Conservation (phyloP, 1,140 invertebrate genomes). For the Papilio helenus region DNA sequence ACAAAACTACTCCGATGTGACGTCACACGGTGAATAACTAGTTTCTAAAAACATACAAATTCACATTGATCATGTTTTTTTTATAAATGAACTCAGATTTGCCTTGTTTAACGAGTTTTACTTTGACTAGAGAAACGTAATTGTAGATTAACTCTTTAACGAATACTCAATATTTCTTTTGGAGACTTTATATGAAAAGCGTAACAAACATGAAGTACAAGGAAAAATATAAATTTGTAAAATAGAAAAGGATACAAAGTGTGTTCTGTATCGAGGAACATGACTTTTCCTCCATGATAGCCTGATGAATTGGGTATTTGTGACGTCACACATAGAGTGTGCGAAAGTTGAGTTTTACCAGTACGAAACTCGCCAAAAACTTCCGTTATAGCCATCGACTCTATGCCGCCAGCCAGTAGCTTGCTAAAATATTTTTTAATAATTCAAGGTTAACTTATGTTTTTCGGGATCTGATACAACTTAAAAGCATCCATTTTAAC, state of each 20-base stretch:
- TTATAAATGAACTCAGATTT: background rate
- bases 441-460: slow-evolving; percentile 17
- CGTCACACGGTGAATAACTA: background rate
- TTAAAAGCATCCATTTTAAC: no score
- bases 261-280: slow-evolving; percentile 92
- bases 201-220: background rate
- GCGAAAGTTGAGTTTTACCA: slow-evolving; percentile 91
- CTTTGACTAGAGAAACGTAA: no score
- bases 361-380: slow-evolving; percentile 95
- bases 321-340: slow-evolving; percentile 90
- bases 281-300: slow-evolving; percentile 91
- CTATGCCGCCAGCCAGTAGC: slow-evolving; percentile 91
- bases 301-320: slow-evolving; percentile 88
- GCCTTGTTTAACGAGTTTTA: background rate
- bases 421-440: slow-evolving; percentile 83
- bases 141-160: no score
- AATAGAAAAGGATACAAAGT: slow-evolving; percentile 88
- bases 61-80: background rate
- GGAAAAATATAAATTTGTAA: background rate
- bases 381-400: slow-evolving; percentile 95
- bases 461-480: background rate
- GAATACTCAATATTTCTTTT: no score
- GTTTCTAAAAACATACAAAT: background rate
- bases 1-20: background rate
- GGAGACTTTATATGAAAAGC: background rate